These are phyloP conservation scores for Sussaba pulchella DNA, from an alignment of 2,888 invertebrate species.

Conservation along the genomic window DNA sequence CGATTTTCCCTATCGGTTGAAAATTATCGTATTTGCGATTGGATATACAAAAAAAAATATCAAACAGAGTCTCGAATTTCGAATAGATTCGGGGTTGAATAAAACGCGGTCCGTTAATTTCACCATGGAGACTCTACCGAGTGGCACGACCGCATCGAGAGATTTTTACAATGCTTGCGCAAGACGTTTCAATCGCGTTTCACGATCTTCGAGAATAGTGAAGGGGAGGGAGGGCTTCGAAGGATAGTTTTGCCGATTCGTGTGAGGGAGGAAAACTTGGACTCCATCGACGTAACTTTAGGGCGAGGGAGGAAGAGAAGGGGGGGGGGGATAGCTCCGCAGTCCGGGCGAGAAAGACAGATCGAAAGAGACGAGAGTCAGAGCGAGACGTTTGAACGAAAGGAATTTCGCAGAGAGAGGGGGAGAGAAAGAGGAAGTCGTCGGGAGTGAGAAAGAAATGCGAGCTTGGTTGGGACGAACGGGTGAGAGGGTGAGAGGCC, in stretches of 20 bases:
- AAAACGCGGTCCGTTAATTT: constrained; percentile 22
- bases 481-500: constrained; percentile 60
- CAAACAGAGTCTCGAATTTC: not conserved
- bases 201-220: constrained; percentile 45
- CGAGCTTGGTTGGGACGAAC: constrained; percentile 38
- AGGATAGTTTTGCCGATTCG: constrained; percentile 9
- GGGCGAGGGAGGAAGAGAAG: too few relatives aligned
- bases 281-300: constrained; percentile 50
- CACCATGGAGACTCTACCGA: constrained; percentile 7
- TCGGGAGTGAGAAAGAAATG: constrained; percentile 70
- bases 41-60: not conserved
- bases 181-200: constrained; percentile 68
- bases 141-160: constrained; percentile 14
- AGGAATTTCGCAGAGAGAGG: too few relatives aligned
- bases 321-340: constrained; percentile 15
- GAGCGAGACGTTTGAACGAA: constrained; percentile 69
- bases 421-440: constrained; percentile 77
- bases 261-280: constrained; percentile 64
- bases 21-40: not conserved
- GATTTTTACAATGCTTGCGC: constrained; percentile 54
- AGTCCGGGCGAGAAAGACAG: constrained; percentile 20
- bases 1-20: not conserved
- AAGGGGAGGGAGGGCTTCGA: not conserved
- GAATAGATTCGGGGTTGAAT: not conserved
- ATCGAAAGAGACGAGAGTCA: constrained; percentile 22